Evolutionary conservation across 2,888 invertebrate genomes (phyloP).

Genomic region (Spodoptera picta): DNA sequence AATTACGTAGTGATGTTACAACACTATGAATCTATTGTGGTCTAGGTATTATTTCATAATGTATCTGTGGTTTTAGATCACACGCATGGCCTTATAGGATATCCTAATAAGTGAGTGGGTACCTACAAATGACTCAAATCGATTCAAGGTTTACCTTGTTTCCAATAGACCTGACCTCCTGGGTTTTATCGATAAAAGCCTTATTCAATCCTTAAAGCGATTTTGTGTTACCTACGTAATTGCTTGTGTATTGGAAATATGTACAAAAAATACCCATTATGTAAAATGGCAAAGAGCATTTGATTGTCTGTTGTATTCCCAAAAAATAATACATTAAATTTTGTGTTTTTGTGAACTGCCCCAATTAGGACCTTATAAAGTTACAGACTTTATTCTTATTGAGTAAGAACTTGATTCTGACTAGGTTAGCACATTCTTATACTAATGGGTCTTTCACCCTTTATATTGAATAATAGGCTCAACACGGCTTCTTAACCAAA

Average conservation of each 20-base stretch:
- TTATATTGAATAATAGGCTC: no score
- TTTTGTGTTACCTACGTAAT: not conserved
- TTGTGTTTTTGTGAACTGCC: no score
- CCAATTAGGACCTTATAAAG: no score
- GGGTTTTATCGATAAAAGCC: not conserved
- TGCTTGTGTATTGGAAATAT: not conserved
- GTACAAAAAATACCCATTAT: no score
- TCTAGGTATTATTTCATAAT: not conserved
- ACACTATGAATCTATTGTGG: not conserved
- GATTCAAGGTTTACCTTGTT: conserved; percentile 32
- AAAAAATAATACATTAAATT: no score
- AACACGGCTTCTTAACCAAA: no score
- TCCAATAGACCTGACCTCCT: conserved; percentile 6
- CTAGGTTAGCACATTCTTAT: no score
- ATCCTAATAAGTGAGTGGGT: conserved; percentile 6
- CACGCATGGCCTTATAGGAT: conserved; percentile 2
- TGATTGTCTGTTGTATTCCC: no score
- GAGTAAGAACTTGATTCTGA: no score
- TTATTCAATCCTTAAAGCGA: not conserved
- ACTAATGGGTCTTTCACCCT: no score
- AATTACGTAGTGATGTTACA: not conserved
- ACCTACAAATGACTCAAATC: conserved; percentile 8
- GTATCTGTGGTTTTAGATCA: conserved; percentile 8
- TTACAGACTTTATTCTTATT: no score
- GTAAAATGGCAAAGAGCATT: no score